Base-by-base conservation (phyloP, 2,113 vertebrate species). In the Spea bombifrons region DNA sequence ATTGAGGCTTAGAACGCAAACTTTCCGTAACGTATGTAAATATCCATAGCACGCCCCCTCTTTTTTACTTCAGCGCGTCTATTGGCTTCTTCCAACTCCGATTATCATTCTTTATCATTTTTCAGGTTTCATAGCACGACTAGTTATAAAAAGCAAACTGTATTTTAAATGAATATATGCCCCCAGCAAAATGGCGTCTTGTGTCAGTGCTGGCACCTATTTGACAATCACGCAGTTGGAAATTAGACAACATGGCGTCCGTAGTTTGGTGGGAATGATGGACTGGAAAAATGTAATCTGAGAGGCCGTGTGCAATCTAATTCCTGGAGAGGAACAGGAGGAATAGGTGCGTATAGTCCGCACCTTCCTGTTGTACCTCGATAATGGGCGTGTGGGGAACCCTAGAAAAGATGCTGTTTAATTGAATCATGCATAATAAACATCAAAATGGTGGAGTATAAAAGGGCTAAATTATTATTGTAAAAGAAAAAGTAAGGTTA, bases 211-310 rank as follows among this genome's bases (percentile, higher is more conserved):
- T 49, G 16, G 55, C 71, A 2, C 50, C 48, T 30, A 46, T 50
- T 12, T 66, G 75, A 66, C 75, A 76, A 74, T 3, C 45, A 64
- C 72, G 72, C 72, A 74, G 57, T 13, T 74, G 5, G 72, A 45
- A 74, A 74, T 74, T 46, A 49, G 57, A 49, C 45, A 74, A 74
- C 57, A 74, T 74, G 72, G 72, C 72, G 72, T 44, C 44, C 43
- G 72, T 30, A 16, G 7, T 8, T 30, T 17, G 59, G 45, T 10
- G 10, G 44, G 46, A 30, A 12, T 73, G 53, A 61, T 43, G 44
- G 71, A 61, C 13, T 73, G 71, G 10, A 44, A 4, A 5, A 46
- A 5, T 13, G 8, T 43, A 45, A 17, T 15, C 52, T 57, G 71
- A 57, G 53, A 52, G 4, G 53, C 46, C 44, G 9, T 68, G 45